phyloP scores from a whole-genome alignment of 1,140 invertebrate species.

The Agrypnia vestita region DNA sequence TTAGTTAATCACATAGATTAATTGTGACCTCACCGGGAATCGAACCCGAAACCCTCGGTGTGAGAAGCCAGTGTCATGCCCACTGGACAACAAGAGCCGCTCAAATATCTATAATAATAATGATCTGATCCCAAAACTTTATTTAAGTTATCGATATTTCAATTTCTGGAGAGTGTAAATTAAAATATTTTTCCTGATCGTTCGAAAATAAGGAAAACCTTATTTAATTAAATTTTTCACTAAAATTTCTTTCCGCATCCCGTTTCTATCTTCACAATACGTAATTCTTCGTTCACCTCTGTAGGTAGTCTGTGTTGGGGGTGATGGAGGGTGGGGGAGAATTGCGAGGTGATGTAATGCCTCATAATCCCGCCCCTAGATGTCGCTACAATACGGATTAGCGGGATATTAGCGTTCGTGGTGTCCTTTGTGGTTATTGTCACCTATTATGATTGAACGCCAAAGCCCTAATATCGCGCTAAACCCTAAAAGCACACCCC shows the following conservation, averaged over 20 bases:
- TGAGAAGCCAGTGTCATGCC: too few relatives aligned
- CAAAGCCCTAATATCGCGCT: conserved; percentile 53
- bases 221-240: not conserved
- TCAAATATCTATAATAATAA: too few relatives aligned
- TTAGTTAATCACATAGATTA: too few relatives aligned
- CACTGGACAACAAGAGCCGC: too few relatives aligned
- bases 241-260: not conserved
- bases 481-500: conserved; percentile 40
- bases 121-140: too few relatives aligned
- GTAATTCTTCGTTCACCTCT: not conserved
- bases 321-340: not conserved
- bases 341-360: conserved; percentile 55
- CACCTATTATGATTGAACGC: conserved; percentile 60
- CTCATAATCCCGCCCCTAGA: conserved; percentile 59
- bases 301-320: not conserved
- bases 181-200: not conserved
- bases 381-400: conserved; percentile 61
- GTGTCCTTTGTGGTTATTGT: conserved; percentile 58
- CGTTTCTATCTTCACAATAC: not conserved
- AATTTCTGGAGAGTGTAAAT: too few relatives aligned
- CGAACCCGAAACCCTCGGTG: too few relatives aligned
- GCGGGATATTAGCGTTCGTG: conserved; percentile 56
- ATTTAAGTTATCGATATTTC: too few relatives aligned
- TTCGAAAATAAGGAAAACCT: not conserved
- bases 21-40: too few relatives aligned